Percentiles rank a stretch among this genome's conserved stretches.
Conservation (phyloP, 37 sponge, comb jelly and placozoan genomes). For the Spongilla lacustris region DNA sequence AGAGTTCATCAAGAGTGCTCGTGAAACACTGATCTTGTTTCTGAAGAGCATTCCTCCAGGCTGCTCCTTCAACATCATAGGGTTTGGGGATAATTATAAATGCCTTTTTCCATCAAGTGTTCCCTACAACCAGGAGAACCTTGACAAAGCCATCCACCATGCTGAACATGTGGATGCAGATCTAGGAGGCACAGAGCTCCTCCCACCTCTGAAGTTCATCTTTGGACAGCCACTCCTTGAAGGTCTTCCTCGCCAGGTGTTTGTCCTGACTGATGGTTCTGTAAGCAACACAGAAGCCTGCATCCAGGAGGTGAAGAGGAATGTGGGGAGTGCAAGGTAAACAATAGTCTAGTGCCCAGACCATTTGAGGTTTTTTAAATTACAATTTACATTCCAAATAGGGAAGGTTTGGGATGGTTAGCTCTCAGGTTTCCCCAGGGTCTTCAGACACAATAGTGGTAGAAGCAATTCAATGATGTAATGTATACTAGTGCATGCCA, state of each 20-base stretch:
- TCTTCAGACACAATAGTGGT: too few species aligned
- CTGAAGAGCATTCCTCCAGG: constrained; percentile 67
- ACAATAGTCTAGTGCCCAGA: not conserved
- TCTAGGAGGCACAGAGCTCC: constrained; percentile 74
- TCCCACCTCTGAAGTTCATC: constrained; percentile 59
- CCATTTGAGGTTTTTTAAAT: too few species aligned
- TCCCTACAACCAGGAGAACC: too few species aligned
- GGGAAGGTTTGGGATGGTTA: too few species aligned
- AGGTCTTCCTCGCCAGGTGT: constrained; percentile 50
- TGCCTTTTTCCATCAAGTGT: constrained; percentile 42
- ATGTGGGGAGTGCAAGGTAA: constrained; percentile 46
- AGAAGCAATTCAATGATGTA: too few species aligned
- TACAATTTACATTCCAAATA: too few species aligned
- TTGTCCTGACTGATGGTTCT: constrained; percentile 73
- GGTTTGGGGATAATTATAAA: constrained; percentile 67
- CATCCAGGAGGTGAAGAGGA: constrained; percentile 41
- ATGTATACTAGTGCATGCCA: too few species aligned
- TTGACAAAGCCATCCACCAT: constrained; percentile 48
- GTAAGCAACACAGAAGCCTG: constrained; percentile 63
- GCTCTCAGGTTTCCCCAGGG: too few species aligned
- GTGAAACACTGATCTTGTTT: constrained; percentile 58
- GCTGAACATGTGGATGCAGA: constrained; percentile 51
- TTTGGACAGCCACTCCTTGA: constrained; percentile 24
- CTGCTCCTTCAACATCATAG: constrained; percentile 73
- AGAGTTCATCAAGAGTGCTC: constrained; percentile 37